Evolutionary conservation across 2,888 invertebrate genomes (phyloP).

Genomic region (Drosophila macrospina): DNA sequence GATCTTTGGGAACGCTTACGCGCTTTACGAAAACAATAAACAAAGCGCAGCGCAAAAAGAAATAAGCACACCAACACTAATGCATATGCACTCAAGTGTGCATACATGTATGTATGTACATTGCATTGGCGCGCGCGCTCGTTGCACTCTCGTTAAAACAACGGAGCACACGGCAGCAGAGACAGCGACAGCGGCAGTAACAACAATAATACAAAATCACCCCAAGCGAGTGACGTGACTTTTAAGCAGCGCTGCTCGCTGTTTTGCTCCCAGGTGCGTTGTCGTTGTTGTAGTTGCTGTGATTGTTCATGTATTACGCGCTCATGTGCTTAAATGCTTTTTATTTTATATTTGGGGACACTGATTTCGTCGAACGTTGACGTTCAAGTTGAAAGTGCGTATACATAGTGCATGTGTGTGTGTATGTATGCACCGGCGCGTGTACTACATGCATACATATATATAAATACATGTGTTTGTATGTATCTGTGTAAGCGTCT

Average conservation of each 20-base stretch:
- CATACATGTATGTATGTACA: conserved; percentile 6
- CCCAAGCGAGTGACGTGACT: conserved; percentile 62
- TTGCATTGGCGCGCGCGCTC: conserved; percentile 61
- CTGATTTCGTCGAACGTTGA: conserved; percentile 51
- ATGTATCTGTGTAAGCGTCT: conserved; percentile 11
- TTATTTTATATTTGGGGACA: conserved; percentile 65
- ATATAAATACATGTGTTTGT: conserved; percentile 9
- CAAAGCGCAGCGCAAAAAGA: conserved; percentile 51
- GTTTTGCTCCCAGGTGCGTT: conserved; percentile 60
- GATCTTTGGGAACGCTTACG: conserved; percentile 35
- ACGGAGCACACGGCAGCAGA: neutral
- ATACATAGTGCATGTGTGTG: conserved; percentile 12
- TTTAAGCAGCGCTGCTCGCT: conserved; percentile 51
- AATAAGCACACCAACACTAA: conserved; percentile 39
- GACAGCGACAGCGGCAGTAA: conserved; percentile 2
- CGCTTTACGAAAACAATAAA: conserved; percentile 53
- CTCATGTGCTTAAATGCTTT: conserved; percentile 32
- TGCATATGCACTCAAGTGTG: neutral
- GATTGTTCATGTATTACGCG: conserved; percentile 41
- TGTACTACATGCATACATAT: conserved; percentile 16
- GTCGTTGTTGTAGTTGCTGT: conserved; percentile 21
- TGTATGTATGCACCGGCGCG: conserved; percentile 41
- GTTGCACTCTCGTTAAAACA: conserved; percentile 55
- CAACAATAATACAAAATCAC: conserved; percentile 45
- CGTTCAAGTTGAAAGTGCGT: conserved; percentile 60